Conservation (phyloP, 1,140 invertebrate species). For the Capitella teleta region DNA sequence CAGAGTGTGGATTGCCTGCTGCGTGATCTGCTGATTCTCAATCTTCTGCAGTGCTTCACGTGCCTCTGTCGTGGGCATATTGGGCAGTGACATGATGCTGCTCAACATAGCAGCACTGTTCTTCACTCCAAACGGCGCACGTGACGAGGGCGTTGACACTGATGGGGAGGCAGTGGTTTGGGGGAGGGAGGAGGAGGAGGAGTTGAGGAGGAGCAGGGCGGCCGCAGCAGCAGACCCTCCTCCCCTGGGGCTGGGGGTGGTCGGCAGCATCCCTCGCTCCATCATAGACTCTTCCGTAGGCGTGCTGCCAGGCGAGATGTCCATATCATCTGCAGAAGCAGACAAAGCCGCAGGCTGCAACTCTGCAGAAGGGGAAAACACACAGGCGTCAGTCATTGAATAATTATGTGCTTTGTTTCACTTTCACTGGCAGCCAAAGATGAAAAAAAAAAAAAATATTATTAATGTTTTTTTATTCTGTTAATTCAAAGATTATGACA, state of each 20-base stretch:
- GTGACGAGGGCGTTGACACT: constrained; percentile 27
- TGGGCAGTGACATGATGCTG: neutral
- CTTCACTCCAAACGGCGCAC: constrained; percentile 2
- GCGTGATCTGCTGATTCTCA: constrained; percentile 3
- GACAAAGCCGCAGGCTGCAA: no score
- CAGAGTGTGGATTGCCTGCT: neutral
- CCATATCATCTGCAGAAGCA: no score
- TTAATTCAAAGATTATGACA: no score
- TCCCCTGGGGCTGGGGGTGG: no score
- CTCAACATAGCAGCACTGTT: neutral
- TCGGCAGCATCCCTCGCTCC: constrained; percentile 37
- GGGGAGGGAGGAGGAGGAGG: constrained; percentile 12
- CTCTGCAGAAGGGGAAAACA: no score
- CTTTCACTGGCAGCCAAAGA: no score
- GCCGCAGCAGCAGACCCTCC: constrained; percentile 2
- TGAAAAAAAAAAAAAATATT: no score
- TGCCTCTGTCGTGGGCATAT: neutral
- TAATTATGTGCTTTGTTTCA: no score
- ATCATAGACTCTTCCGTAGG: constrained; percentile 45
- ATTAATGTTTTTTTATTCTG: no score
- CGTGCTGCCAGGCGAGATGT: constrained; percentile 72
- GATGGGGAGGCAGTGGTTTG: constrained; percentile 37
- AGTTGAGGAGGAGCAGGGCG: constrained; percentile 12
- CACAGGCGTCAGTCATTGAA: no score
- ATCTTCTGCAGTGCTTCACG: neutral